A percentile compares a stretch with the other conserved stretches of the same genome.
Conservation (phyloP, 2,797 vertebrate species). For the Sardinella longiceps region DNA sequence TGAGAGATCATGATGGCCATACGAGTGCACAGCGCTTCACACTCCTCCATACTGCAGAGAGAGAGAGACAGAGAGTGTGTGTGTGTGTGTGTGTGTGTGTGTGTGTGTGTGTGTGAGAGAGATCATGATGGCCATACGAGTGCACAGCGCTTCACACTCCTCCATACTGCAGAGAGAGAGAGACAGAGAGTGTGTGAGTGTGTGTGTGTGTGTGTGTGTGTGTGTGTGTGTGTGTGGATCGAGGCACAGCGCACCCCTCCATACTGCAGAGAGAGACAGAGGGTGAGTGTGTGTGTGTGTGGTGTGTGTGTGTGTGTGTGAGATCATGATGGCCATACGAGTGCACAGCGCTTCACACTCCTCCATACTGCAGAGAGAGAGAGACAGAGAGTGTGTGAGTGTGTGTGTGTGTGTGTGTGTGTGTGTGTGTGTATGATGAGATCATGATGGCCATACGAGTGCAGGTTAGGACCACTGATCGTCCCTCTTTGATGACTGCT, state of each 20-base stretch:
- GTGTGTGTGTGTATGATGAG: not conserved
- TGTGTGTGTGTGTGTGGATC: not conserved
- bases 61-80: too few relatives aligned
- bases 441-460: slow-evolving; percentile 60
- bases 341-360: slow-evolving; percentile 97
- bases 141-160: slow-evolving; percentile 96
- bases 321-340: not conserved
- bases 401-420: not conserved
- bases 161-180: slow-evolving; percentile 85
- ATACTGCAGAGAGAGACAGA: slow-evolving; percentile 79
- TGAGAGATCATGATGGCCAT: not conserved
- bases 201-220: not conserved
- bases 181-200: too few relatives aligned
- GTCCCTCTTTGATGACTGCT: too few relatives aligned
- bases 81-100: not conserved
- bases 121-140: slow-evolving; percentile 46
- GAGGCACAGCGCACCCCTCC: slow-evolving; percentile 94
- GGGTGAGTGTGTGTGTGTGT: too few relatives aligned
- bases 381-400: too few relatives aligned
- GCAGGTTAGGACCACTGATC: too few relatives aligned
- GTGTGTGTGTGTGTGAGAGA: not conserved
- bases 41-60: slow-evolving; percentile 91
- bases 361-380: slow-evolving; percentile 84
- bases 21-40: slow-evolving; percentile 90
- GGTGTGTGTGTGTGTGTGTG: slow-evolving; percentile 7